Evolutionary conservation across 2,888 invertebrate genomes (phyloP).

Genomic region (Synanthedon vespiformis): DNA sequence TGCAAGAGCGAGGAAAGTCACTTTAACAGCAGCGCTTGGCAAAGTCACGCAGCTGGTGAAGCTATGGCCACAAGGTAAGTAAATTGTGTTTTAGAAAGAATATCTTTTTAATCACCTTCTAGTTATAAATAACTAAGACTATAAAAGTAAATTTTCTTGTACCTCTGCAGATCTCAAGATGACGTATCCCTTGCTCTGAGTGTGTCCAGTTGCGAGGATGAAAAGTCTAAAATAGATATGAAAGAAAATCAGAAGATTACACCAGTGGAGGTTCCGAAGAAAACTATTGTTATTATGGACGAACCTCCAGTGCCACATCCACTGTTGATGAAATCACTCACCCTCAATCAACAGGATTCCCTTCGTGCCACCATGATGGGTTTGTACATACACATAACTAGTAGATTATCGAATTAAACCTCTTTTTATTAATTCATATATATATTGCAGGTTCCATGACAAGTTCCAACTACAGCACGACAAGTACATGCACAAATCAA

Average conservation of each 20-base stretch:
- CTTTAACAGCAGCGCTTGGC: constrained; percentile 58
- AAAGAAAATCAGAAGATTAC: constrained; percentile 20
- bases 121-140: no score
- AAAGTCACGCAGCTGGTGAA: constrained; percentile 64
- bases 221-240: constrained; percentile 50
- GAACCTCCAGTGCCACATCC: constrained; percentile 59
- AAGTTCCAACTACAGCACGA: constrained; percentile 64
- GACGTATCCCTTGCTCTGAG: constrained; percentile 63
- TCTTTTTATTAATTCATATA: neutral
- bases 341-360: constrained; percentile 54
- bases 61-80: constrained; percentile 62
- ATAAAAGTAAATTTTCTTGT: neutral
- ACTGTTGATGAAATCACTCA: constrained; percentile 59
- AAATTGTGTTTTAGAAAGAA: neutral
- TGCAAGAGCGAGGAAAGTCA: constrained; percentile 65
- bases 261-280: constrained; percentile 42
- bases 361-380: constrained; percentile 60
- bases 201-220: constrained; percentile 64
- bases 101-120: no score
- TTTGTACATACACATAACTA: constrained; percentile 15
- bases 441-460: constrained; percentile 55
- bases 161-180: constrained; percentile 50
- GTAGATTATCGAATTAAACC: neutral
- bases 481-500: constrained; percentile 62
- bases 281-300: constrained; percentile 52